phyloP scores from a whole-genome alignment of 2,797 vertebrate species.

The Thripadectes ignobilis region DNA sequence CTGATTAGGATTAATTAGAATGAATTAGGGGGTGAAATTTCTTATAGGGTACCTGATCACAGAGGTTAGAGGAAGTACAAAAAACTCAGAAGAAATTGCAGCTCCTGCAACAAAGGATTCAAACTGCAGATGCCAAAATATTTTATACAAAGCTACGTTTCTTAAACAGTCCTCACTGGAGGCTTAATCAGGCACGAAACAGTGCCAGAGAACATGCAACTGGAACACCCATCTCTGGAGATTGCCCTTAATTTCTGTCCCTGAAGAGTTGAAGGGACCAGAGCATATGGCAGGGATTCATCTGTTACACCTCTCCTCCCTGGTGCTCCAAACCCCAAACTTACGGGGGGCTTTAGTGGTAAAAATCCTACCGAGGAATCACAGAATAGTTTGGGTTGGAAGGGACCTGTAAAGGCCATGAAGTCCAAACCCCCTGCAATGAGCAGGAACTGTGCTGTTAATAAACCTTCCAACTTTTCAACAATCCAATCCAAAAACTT shows the following conservation, averaged over 20 bases:
- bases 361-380: background rate
- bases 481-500: background rate
- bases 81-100: background rate
- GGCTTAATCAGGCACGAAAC: background rate
- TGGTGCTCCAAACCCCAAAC: background rate
- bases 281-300: background rate
- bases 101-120: background rate
- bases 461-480: background rate
- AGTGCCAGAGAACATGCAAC: background rate
- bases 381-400: background rate
- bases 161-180: background rate
- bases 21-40: conserved; percentile 9
- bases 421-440: background rate
- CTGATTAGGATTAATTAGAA: conserved; percentile 23
- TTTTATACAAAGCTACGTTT: background rate
- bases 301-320: background rate
- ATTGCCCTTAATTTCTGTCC: background rate
- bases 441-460: background rate
- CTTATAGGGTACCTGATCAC: background rate
- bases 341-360: background rate
- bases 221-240: background rate
- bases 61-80: background rate
- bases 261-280: background rate
- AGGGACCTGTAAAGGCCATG: background rate
- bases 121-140: background rate